Evolutionary conservation across 2,797 vertebrate genomes (phyloP).

Genomic region (Cichlasoma orientale): DNA sequence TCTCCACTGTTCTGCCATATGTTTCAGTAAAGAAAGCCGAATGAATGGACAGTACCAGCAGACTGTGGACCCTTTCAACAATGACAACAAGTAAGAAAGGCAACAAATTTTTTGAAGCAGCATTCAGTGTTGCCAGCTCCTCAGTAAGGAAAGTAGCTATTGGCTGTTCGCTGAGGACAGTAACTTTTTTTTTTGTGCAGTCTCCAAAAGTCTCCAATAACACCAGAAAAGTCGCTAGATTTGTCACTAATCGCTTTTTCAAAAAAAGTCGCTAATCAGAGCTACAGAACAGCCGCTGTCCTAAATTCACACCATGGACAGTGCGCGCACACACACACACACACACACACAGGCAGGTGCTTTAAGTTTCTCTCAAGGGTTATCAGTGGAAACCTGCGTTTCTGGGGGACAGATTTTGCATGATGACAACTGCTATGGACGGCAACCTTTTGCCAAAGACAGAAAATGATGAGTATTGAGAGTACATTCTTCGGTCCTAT

Average conservation of each 20-base stretch:
- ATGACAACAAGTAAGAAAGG: conserved; percentile 92
- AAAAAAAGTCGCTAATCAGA: too few relatives aligned
- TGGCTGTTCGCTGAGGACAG: too few relatives aligned
- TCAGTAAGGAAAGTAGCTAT: too few relatives aligned
- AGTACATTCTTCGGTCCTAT: neutral
- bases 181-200: too few relatives aligned
- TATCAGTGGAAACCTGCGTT: neutral
- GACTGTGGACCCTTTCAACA: conserved; percentile 90
- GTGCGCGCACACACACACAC: too few relatives aligned
- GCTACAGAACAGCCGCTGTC: neutral
- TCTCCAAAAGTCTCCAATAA: too few relatives aligned
- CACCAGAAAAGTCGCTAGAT: too few relatives aligned
- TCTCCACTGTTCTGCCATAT: conserved; percentile 1
- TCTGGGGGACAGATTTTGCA: too few relatives aligned
- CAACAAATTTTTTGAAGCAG: neutral
- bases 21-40: conserved; percentile 93
- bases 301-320: neutral
- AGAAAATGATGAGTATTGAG: neutral
- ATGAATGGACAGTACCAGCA: conserved; percentile 98
- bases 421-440: too few relatives aligned
- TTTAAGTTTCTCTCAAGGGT: neutral
- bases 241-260: too few relatives aligned
- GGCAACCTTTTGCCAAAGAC: too few relatives aligned
- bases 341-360: neutral
- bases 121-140: neutral